Conservation (phyloP, 2,888 invertebrate species). For the Dryococelus australis region DNA sequence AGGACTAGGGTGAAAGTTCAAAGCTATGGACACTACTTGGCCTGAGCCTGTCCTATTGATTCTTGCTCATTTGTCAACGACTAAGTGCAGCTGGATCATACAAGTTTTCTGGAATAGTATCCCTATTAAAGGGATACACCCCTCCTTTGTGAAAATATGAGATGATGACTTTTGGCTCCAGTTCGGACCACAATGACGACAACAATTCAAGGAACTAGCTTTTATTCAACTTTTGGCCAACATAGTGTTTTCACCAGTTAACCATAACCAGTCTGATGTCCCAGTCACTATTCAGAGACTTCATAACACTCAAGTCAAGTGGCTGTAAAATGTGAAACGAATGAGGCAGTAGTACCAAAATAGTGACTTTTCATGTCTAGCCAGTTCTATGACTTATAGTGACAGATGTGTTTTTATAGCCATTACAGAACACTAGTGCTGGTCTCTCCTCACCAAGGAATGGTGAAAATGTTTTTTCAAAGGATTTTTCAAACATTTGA, state of each 20-base stretch:
- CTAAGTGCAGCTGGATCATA: background rate
- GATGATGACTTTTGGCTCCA: background rate
- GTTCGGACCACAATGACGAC: background rate
- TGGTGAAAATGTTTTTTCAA: background rate
- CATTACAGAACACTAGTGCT: background rate
- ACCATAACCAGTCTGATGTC: background rate
- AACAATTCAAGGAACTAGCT: background rate
- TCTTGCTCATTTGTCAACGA: background rate
- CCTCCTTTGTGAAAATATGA: background rate
- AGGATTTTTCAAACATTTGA: background rate
- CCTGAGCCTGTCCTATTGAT: background rate
- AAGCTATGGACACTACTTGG: background rate
- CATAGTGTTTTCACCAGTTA: background rate
- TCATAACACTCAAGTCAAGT: constrained; percentile 1
- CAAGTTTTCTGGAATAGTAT: background rate
- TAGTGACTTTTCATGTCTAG: background rate
- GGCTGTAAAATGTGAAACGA: background rate
- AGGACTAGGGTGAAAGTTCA: background rate
- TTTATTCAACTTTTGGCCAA: constrained; percentile 2
- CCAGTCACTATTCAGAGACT: background rate
- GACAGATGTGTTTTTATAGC: background rate
- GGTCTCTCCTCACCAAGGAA: background rate
- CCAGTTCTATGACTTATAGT: background rate
- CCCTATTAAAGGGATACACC: background rate
- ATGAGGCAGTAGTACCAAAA: background rate